Conservation (phyloP, 2,113 vertebrate genomes). For the Sinocyclocheilus rhinocerous region DNA sequence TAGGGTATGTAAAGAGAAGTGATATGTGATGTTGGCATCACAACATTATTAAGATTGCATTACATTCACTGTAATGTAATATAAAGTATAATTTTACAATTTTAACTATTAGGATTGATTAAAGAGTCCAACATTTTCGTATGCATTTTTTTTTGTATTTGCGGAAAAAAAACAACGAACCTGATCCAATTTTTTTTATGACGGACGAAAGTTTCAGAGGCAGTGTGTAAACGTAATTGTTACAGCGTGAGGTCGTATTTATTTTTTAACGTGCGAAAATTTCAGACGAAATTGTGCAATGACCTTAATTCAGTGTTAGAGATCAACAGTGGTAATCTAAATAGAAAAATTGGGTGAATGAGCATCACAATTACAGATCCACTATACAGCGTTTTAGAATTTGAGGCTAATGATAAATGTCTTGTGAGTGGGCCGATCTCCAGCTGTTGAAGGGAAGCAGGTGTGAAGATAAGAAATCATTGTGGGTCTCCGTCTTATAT, state of each 20-base stretch:
- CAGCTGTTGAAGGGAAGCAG: constrained; percentile 61
- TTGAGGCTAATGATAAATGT: constrained; percentile 7
- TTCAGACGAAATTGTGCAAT: no score
- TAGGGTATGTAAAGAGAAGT: background rate
- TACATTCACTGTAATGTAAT: background rate
- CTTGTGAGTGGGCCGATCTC: constrained; percentile 52
- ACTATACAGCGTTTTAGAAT: background rate
- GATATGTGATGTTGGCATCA: background rate
- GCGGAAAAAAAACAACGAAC: background rate
- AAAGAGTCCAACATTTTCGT: background rate
- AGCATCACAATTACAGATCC: background rate
- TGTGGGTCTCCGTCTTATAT: constrained; percentile 60
- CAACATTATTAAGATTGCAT: background rate
- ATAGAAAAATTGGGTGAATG: background rate
- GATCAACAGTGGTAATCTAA: background rate
- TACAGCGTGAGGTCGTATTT: background rate
- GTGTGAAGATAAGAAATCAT: constrained; percentile 60
- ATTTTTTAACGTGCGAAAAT: background rate
- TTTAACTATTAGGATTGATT: background rate
- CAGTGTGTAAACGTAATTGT: background rate
- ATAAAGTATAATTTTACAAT: background rate
- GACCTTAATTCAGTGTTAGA: background rate
- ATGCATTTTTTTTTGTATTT: no score
- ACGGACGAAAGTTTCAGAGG: background rate
- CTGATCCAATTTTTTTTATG: background rate